phyloP scores from a whole-genome alignment of 2,888 invertebrate genomes.

The Ennomos erosarius region DNA sequence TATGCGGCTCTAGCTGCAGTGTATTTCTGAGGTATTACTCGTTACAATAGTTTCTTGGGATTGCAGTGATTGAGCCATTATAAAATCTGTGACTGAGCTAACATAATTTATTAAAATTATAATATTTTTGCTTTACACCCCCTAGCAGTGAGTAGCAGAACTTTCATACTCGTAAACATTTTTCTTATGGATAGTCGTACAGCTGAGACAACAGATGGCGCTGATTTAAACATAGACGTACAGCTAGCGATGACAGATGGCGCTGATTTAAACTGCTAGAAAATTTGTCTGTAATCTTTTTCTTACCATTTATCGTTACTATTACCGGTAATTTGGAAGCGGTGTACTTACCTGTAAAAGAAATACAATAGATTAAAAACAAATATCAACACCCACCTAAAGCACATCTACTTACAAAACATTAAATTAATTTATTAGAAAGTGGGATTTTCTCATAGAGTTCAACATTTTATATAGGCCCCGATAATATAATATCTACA shows the following conservation, averaged over 20 bases:
- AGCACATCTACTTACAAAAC: not conserved
- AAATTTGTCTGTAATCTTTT: not conserved
- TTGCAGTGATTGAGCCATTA: too few species aligned
- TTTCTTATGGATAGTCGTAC: slow-evolving; percentile 15
- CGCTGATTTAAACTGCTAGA: slow-evolving; percentile 43
- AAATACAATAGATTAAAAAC: slow-evolving; percentile 12
- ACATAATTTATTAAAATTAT: not conserved
- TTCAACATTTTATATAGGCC: not conserved
- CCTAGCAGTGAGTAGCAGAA: slow-evolving; percentile 44
- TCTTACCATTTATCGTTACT: slow-evolving; percentile 20
- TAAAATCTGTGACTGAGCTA: too few species aligned
- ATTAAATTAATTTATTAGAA: not conserved
- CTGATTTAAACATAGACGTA: slow-evolving; percentile 38
- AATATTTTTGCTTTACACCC: slow-evolving; percentile 27
- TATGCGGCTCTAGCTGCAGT: too few species aligned
- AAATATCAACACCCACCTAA: not conserved
- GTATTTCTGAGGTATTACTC: too few species aligned
- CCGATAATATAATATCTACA: too few species aligned
- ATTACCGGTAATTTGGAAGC: not conserved
- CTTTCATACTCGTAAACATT: not conserved
- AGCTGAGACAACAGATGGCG: slow-evolving; percentile 53
- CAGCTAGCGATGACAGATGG: slow-evolving; percentile 48
- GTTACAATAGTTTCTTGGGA: too few species aligned
- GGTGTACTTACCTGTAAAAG: slow-evolving; percentile 53
- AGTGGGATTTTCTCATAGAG: slow-evolving; percentile 11